phyloP scores from a whole-genome alignment of 2,797 vertebrate genomes.

The Lepidocolaptes lacrymiger region DNA sequence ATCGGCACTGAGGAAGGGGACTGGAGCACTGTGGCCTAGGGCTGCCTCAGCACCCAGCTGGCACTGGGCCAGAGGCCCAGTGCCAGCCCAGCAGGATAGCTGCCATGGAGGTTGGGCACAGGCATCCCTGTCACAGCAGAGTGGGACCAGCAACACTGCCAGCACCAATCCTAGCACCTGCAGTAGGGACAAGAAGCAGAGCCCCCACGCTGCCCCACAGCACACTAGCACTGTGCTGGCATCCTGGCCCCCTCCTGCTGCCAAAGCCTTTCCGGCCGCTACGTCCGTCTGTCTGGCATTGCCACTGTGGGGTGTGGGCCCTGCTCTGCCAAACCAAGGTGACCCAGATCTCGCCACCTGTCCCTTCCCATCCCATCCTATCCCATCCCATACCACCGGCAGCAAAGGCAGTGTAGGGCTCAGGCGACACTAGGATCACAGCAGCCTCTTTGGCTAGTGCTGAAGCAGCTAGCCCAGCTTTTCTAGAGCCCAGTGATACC shows the following conservation, averaged over 20 bases:
- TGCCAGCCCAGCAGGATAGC: not conserved
- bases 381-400: not conserved
- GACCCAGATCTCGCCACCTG: not conserved
- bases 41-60: not conserved
- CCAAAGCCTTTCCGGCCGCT: not conserved
- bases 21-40: accelerated
- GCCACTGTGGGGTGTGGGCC: not conserved
- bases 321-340: not conserved
- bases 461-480: not conserved
- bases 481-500: not conserved
- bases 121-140: not conserved
- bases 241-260: not conserved
- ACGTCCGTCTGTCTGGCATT: not conserved
- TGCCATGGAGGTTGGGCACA: not conserved
- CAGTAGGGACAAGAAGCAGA: not conserved
- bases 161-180: not conserved
- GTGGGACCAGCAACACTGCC: accelerated
- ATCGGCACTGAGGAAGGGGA: not conserved
- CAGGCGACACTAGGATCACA: not conserved
- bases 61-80: not conserved
- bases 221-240: not conserved
- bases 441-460: not conserved
- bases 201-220: accelerated
- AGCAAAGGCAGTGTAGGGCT: not conserved
- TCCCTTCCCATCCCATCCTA: not conserved